Base-by-base conservation (phyloP, 2,888 invertebrate genomes). In the Apodemia zela region DNA sequence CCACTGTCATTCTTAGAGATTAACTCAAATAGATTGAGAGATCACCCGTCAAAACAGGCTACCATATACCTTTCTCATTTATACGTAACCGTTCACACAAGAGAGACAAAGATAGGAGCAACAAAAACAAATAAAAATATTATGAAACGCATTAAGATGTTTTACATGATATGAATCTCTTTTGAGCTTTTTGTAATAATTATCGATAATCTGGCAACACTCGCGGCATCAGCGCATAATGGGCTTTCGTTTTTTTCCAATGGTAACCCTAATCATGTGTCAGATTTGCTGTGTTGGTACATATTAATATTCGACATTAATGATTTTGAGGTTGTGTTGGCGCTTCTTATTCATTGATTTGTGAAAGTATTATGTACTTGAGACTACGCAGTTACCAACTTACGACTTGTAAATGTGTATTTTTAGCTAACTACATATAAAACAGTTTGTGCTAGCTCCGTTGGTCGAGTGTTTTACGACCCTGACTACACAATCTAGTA, bases 201-300 rank as follows among this genome's bases (percentile, higher is more conserved):
- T 89, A 89, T 89, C 84, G 88, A 83, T 89, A 90, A 90, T 89
- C 90, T 88, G 88, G 89, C 84, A 89, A 90, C 88, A 89, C 85
- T 86, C 81, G 84, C 73, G 66, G 80, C 80, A 78, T 79, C 80
- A 75, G 78, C 73, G 78, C 80, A 87, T 90, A 89, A 89, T 89
- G 89, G 89, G 73, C 80, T 76, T 76, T 79, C 69, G 81, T 80
- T 82, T 85, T 33, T 89, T 89, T 87, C 84, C 75, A 72, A 75
- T 83, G 80, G 89, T 79, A 88, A 90, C 90, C 90, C 90, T 89
- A 89, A 89, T 91, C 90, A 91, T 73, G 79, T 86, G 90, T 90
- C 90, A 88, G 90, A 88, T 91, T 90, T 89, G 75, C 80, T 78
- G 80, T 81, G 82, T 81, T 83, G 80, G 74, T 75, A 74, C 77